Evolutionary conservation across 2,888 invertebrate genomes (phyloP), one percentile per base, ranked within the genome.

Genomic region (Dichetophora obliterata): DNA sequence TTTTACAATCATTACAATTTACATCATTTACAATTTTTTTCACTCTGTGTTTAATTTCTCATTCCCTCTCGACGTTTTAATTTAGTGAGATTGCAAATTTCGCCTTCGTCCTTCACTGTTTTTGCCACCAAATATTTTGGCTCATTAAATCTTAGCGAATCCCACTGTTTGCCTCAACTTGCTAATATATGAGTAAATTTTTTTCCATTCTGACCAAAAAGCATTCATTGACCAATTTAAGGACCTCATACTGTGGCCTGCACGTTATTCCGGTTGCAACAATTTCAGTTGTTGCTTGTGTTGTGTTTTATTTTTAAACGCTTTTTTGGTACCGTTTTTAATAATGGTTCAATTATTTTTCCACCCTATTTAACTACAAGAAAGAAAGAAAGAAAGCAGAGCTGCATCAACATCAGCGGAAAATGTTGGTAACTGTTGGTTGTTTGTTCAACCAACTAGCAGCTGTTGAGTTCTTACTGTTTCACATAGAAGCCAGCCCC

Each of bases 321-420:
- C 16, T 48, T 22, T 61, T 73, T 37, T 27, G 5, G 11, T 61
- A 6, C 54, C 19, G 9, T 70, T 72, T 79, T 84, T 84, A 82
- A 87, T 86, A 86, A 86, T 87, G 87, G 82, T 91, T 91, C 91
- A 98, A 98, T 81, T 94, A 92, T 57, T 93, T 91, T 88, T 98
- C 97, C 79, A 95, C 95, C 86, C 93, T 92, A 78, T 93, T 96
- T 90, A 95, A 95, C 81, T 93, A 94, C 83, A 82, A 82, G 82
- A 71, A 65, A 75, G 34, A 54, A 22, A 22, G 37, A 31, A 31
- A 31, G 34, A 52, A 63, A 63, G 65, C 52, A 63, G 34, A 52
- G 34, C 37, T 43, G 34, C 57, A n/a, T 31, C 34, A n/a, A 37
- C 9, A 14, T 19, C 48, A 50, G 52, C 27, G 52, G 43, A 11